Evolutionary conservation across 2,797 vertebrate species (phyloP), one percentile per base, ranked within the genome.

Genomic region (Graptemys geographica): DNA sequence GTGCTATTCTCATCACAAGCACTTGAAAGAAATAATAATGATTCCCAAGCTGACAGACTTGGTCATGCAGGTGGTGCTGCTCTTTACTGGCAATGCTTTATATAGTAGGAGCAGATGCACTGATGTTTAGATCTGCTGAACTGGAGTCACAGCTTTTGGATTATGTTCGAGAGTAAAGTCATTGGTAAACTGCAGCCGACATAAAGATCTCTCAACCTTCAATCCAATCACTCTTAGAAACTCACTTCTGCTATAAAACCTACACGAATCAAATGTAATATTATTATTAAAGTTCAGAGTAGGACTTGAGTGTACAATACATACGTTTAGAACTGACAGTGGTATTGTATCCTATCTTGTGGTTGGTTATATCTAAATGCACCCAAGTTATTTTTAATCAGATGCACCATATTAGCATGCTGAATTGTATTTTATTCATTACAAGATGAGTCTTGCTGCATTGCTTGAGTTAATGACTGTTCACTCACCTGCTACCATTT

Each of bases 401-500:
- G 62, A n/a, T 65, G 33, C 18, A 65, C 33, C 33, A n/a, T 5
- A 65, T 65, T 65, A 65, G 31, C 62, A 16, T 65, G 33, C 33
- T 19, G 8, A 65, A 65, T 18, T 65, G 33, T n/a, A n/a, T 65
- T 65, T n/a, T n/a, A n/a, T 65, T 33, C 33, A n/a, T 65, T 65
- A 65, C 62, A 65, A n/a, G 62, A n/a, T 65, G 31, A 65, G 18
- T 18, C 33, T n/a, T 65, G 62, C 33, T 65, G 33, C 62, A 10
- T n/a, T 18, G 33, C 62, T 65, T n/a, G 4, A 8, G 4, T 65
- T n/a, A 19, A 65, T n/a, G 62, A n/a, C 33, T 33, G 37, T 37
- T 37, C 37, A 37, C 37, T 37, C 9, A 18, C 1, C 11, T 2
- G 0, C 5, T 57, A 8, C 3, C 55, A 21, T 6, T 2, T 4